Percentiles rank a stretch among this genome's conserved stretches.
Conservation (phyloP, 2,888 invertebrate species). For the Pegoplata infirma region DNA sequence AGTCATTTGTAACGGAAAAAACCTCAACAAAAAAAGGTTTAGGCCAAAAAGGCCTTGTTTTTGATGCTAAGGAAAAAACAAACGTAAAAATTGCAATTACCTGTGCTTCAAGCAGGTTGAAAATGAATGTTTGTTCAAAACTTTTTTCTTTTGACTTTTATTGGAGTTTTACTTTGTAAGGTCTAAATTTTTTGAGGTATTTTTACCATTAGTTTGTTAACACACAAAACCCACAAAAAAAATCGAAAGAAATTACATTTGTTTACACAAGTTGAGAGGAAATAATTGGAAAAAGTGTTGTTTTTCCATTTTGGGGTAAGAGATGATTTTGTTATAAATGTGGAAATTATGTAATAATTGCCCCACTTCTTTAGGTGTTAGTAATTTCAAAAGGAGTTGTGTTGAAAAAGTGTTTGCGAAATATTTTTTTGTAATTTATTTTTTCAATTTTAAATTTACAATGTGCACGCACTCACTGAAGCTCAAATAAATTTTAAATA, state of each 20-base stretch:
- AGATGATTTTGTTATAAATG: neutral
- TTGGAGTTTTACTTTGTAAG: conserved; percentile 39
- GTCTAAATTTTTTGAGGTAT: conserved; percentile 36
- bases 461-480: no score
- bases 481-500: no score
- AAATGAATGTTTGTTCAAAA: conserved; percentile 45
- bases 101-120: conserved; percentile 45
- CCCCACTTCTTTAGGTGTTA: neutral
- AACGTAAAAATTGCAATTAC: conserved; percentile 52
- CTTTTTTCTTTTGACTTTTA: conserved; percentile 55
- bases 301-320: no score
- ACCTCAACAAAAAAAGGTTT: conserved; percentile 38
- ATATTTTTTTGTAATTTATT: no score
- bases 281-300: neutral
- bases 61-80: neutral
- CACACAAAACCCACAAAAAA: conserved; percentile 6
- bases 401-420: no score
- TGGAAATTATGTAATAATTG: neutral
- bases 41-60: conserved; percentile 47
- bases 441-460: no score
- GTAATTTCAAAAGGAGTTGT: no score
- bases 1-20: conserved; percentile 58
- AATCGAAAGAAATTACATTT: neutral
- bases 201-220: neutral
- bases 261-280: neutral